Base-by-base conservation (phyloP, 1,140 invertebrate species). In the Monomorium pharaonis region DNA sequence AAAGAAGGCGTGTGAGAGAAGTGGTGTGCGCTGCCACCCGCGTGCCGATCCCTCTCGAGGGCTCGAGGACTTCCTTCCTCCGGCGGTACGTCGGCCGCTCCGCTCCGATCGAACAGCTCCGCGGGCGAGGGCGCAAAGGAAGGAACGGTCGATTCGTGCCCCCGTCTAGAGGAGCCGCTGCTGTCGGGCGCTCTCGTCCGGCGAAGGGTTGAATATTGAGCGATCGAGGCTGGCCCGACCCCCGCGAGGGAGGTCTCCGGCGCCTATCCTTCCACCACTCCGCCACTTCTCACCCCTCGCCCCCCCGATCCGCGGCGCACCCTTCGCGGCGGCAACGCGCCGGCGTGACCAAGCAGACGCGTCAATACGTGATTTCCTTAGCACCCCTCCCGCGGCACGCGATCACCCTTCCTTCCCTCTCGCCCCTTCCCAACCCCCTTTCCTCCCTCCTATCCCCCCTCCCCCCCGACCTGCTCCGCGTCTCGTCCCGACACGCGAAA, bases 181-280 rank as follows among this genome's bases (percentile, higher is more conserved):
- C 92, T 87, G 87, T 83, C 86, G 85, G 69, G 51, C 76, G 85
- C 84, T 89, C 89, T 90, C 90, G 85, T 87, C 67, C 83, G 80
- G 88, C 90, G 92, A 91, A 92, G 94, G 94, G 94, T 93, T 94
- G 94, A 93, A 94, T 94, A 94, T 94, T 94, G 93, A 94, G 91
- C 94, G 94, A 93, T 94, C 92, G 90, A 93, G 92, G 89, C 89
- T 54, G 75, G 86, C 78, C 80, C 89, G 89, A 91, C 89, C 92
- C 88, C 76, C 60, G 42, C 87, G 42, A 83, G 78, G 72, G 90
- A 86, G 80, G 88, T 90, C 85, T 87, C 88, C 89, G 75, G 72
- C 70, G n/a, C 24, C 67, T 80, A 84, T 65, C 76, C 80, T 74
- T 86, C 74, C 78, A 78, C 58, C 33, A 44, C 70, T 5, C n/a